phyloP scores from a whole-genome alignment of 2,113 vertebrate species.

The Labeo catla region DNA sequence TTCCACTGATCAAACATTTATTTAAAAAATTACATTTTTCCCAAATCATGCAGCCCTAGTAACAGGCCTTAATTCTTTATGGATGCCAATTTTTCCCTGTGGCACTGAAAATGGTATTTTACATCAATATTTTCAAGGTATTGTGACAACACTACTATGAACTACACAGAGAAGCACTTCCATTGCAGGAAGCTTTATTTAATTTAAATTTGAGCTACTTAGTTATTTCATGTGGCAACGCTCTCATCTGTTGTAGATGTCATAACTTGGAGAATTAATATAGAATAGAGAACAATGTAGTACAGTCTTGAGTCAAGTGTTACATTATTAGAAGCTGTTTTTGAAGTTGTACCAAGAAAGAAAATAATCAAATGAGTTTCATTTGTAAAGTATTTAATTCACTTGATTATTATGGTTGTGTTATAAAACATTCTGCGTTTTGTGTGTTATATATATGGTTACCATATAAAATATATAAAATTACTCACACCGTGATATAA shows the following conservation, averaged over 20 bases:
- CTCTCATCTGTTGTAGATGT: too few relatives aligned
- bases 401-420: not conserved
- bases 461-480: not conserved
- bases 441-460: not conserved
- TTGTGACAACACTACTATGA: not conserved
- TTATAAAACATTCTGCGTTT: not conserved
- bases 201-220: not conserved
- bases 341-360: too few relatives aligned
- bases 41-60: too few relatives aligned
- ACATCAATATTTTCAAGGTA: not conserved
- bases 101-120: too few relatives aligned
- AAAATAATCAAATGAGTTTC: too few relatives aligned
- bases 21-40: too few relatives aligned
- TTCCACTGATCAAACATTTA: too few relatives aligned
- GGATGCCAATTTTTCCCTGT: too few relatives aligned
- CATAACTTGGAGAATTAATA: too few relatives aligned
- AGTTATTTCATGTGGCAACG: not conserved
- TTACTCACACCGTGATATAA: not conserved
- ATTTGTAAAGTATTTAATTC: not conserved
- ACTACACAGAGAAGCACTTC: not conserved
- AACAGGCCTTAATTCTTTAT: not conserved
- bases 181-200: not conserved
- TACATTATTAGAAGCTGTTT: not conserved
- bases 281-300: too few relatives aligned
- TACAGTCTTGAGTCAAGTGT: too few relatives aligned